Conservation (phyloP, 2,113 vertebrate species). For the Caretta caretta region DNA sequence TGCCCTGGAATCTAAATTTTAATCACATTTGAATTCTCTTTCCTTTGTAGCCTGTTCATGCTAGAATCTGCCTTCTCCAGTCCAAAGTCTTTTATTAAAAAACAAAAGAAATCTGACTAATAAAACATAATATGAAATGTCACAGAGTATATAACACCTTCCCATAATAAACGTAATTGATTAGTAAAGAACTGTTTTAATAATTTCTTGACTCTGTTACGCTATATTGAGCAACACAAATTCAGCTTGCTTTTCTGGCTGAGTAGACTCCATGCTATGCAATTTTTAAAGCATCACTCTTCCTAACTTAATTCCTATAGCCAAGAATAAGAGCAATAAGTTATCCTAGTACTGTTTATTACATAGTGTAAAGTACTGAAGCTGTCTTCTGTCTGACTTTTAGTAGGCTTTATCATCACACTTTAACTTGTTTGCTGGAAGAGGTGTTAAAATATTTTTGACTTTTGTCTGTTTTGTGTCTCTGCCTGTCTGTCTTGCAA, state of each 20-base stretch:
- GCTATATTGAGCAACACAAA: neutral
- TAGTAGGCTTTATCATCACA: constrained; percentile 40
- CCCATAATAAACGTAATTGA: neutral
- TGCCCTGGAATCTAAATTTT: constrained; percentile 4
- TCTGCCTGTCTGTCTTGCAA: neutral
- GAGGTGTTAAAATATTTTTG: constrained; percentile 61
- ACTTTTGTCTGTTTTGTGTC: neutral
- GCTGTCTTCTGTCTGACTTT: constrained; percentile 38
- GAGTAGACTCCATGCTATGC: constrained; percentile 6
- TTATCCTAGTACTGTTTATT: constrained; percentile 29
- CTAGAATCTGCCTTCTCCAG: neutral
- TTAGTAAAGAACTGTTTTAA: neutral
- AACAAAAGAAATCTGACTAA: neutral
- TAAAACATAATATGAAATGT: neutral
- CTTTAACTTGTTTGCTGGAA: constrained; percentile 46
- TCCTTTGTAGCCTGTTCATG: neutral
- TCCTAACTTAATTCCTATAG: constrained; percentile 9
- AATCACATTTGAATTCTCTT: neutral
- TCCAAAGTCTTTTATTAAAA: neutral
- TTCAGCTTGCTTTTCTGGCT: neutral
- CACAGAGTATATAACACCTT: neutral
- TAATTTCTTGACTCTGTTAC: neutral
- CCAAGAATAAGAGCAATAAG: constrained; percentile 17
- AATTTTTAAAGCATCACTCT: constrained; percentile 37
- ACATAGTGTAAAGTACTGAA: neutral